Conservation (phyloP, 2,888 invertebrate species). For the Hipparchia semele region DNA sequence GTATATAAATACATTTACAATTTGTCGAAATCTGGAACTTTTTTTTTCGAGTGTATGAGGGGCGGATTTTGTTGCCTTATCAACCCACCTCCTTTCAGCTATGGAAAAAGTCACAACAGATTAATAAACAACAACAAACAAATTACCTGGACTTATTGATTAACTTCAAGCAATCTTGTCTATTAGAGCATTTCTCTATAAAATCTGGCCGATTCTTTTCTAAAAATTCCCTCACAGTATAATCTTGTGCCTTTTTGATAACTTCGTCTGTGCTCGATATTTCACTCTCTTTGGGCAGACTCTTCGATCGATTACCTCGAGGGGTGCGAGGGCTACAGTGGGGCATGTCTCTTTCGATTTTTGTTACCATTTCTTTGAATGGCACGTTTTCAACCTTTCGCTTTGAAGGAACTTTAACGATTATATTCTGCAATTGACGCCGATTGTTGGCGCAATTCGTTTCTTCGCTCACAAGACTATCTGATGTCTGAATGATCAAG, state of each 20-base stretch:
- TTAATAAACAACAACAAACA: neutral
- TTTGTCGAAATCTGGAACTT: no score
- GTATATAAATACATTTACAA: no score
- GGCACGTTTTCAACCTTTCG: conserved; percentile 53
- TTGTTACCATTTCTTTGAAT: conserved; percentile 59
- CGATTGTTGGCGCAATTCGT: conserved; percentile 46
- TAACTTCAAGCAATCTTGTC: conserved; percentile 67
- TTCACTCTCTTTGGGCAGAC: conserved; percentile 65
- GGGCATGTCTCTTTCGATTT: conserved; percentile 53
- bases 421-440: conserved; percentile 62
- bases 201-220: conserved; percentile 88
- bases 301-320: conserved; percentile 53
- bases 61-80: no score
- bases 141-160: conserved; percentile 69
- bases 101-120: no score
- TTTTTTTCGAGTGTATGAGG: no score
- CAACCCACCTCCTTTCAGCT: no score
- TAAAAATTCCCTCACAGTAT: conserved; percentile 87
- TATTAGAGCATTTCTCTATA: conserved; percentile 67
- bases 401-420: conserved; percentile 71
- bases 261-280: conserved; percentile 65
- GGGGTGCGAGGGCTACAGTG: conserved; percentile 47
- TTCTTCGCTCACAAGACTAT: conserved; percentile 69
- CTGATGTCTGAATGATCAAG: conserved; percentile 74
- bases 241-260: conserved; percentile 54